Evolutionary conservation across 2,797 vertebrate genomes (phyloP).

Genomic region (Lutjanus argentimaculatus): DNA sequence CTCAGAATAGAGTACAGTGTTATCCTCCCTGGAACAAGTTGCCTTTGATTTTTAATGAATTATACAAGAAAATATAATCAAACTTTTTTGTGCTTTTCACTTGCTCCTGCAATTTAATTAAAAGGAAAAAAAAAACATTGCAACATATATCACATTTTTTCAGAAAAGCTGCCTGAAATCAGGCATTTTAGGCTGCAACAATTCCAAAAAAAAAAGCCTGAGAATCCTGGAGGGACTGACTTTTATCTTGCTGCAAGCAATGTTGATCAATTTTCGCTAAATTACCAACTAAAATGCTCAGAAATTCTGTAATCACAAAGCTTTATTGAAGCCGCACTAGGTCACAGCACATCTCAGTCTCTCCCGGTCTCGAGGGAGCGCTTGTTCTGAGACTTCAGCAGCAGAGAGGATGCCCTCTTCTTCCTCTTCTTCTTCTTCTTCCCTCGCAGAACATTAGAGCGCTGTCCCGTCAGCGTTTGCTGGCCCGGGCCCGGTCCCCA

Average conservation of each 20-base stretch:
- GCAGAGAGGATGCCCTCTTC: slow-evolving; percentile 41
- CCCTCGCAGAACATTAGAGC: slow-evolving; percentile 40
- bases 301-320: slow-evolving; percentile 45
- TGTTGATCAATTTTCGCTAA: slow-evolving; percentile 47
- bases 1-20: no score
- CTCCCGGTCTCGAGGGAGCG: slow-evolving; percentile 38
- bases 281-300: slow-evolving; percentile 34
- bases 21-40: no score
- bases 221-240: neutral
- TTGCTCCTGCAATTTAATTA: no score
- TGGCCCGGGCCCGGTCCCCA: slow-evolving; percentile 56
- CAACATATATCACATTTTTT: no score
- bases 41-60: no score
- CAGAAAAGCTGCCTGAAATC: no score
- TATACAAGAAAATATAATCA: no score
- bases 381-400: slow-evolving; percentile 49
- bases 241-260: slow-evolving; percentile 52
- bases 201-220: no score
- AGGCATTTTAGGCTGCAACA: no score
- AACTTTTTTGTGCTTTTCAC: no score
- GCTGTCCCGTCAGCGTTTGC: slow-evolving; percentile 48
- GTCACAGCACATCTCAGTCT: slow-evolving; percentile 44
- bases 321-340: slow-evolving; percentile 21
- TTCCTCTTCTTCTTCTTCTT: slow-evolving; percentile 17
- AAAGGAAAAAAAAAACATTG: no score